These are phyloP conservation scores for Siderastrea siderea DNA, from an alignment of 92 coral and sea anemone genomes.

Conservation along the genomic window DNA sequence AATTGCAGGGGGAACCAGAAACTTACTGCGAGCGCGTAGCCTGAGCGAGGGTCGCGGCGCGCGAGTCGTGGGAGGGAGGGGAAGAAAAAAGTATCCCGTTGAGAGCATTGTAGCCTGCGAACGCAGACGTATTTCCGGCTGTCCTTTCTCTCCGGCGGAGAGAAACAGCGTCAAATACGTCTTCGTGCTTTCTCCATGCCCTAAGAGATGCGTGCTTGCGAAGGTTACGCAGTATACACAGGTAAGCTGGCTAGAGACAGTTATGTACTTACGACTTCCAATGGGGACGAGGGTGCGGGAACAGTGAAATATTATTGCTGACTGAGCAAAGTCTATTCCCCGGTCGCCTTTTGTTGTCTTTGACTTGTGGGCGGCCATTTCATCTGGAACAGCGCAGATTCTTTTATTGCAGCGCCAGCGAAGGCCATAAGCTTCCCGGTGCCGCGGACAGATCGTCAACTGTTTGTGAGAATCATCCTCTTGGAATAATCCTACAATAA, in stretches of 20 bases:
- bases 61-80: too few relatives aligned
- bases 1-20: neutral
- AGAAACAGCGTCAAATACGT: neutral
- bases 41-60: too few relatives aligned
- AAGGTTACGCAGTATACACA: too few relatives aligned
- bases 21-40: neutral
- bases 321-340: constrained; percentile 44
- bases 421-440: constrained; percentile 48
- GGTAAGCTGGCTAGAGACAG: too few relatives aligned
- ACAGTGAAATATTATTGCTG: constrained; percentile 26
- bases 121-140: too few relatives aligned
- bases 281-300: constrained; percentile 39
- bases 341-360: constrained; percentile 44
- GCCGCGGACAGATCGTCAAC: constrained; percentile 31
- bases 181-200: neutral
- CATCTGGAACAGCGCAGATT: constrained; percentile 18
- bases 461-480: constrained; percentile 23
- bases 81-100: too few relatives aligned
- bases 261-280: constrained; percentile 52
- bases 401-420: constrained; percentile 44
- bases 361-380: constrained; percentile 47
- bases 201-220: too few relatives aligned
- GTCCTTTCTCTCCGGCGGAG: too few relatives aligned
- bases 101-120: too few relatives aligned
- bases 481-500: constrained; percentile 29